Conservation (phyloP, 2,888 invertebrate species). For the Troglohyphantes excavatus region DNA sequence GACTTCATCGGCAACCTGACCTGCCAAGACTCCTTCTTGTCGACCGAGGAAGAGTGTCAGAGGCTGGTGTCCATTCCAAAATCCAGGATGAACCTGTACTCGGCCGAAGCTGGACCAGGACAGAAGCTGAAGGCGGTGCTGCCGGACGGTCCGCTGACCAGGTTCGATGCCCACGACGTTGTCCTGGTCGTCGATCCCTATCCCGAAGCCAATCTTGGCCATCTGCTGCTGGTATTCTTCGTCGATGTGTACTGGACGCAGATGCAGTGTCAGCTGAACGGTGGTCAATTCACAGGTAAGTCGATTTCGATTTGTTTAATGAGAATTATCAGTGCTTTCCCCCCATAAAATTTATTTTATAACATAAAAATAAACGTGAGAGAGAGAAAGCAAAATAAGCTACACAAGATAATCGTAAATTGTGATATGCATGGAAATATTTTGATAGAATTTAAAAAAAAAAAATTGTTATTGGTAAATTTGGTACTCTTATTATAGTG, state of each 20-base stretch:
- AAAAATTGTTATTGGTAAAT: too few relatives aligned
- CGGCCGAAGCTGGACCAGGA: conserved; percentile 81
- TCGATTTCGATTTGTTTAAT: too few relatives aligned
- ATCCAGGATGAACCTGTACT: conserved; percentile 81
- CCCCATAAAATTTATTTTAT: too few relatives aligned
- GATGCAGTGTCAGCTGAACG: conserved; percentile 81
- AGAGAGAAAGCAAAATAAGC: too few relatives aligned
- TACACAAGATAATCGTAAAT: too few relatives aligned
- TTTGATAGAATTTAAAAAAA: too few relatives aligned
- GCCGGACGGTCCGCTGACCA: conserved; percentile 82
- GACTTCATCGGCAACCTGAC: conserved; percentile 81
- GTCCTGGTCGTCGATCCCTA: conserved; percentile 84
- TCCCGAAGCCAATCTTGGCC: conserved; percentile 84
- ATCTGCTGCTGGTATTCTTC: conserved; percentile 84
- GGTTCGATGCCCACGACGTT: conserved; percentile 82
- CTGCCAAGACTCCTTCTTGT: conserved; percentile 82
- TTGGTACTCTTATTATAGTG: too few relatives aligned
- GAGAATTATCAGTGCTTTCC: too few relatives aligned
- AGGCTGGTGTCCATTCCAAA: conserved; percentile 80
- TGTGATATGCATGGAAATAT: too few relatives aligned
- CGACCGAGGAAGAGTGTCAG: conserved; percentile 82
- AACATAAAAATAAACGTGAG: too few relatives aligned
- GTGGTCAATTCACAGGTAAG: conserved; percentile 83
- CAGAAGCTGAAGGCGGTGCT: conserved; percentile 81
- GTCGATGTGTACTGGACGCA: conserved; percentile 82